Percentiles rank a stretch among this genome's conserved stretches.
Conservation (phyloP, 2,797 vertebrate genomes). For the Sitta carolinensis region DNA sequence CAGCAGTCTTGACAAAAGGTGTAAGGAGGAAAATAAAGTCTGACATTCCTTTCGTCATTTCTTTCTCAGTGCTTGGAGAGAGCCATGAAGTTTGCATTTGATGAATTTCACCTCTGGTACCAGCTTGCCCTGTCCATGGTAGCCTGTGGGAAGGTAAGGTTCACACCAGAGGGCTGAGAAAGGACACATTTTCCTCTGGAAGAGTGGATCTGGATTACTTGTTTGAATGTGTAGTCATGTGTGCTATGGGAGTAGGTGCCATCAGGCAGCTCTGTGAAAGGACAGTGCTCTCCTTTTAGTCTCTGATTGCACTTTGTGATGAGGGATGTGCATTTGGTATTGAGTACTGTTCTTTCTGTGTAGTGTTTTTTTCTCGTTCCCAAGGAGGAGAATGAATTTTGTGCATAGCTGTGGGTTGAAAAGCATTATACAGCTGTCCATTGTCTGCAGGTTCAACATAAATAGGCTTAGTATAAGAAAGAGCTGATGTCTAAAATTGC, state of each 20-base stretch:
- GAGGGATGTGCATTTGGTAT: fast-evolving
- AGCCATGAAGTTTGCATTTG: conserved; percentile 96
- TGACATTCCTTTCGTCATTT: not conserved
- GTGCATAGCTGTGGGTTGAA: not conserved
- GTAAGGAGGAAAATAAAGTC: not conserved
- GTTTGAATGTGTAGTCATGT: not conserved
- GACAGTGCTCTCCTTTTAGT: not conserved
- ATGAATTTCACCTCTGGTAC: conserved; percentile 98
- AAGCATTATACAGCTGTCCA: not conserved
- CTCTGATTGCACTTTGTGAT: not conserved
- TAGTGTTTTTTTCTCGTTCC: not conserved
- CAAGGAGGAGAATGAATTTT: not conserved
- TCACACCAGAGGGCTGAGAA: not conserved
- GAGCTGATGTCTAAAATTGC: not conserved
- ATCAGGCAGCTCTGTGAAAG: not conserved
- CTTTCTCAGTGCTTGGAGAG: conserved; percentile 90
- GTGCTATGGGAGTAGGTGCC: not conserved
- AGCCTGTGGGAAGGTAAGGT: conserved; percentile 94
- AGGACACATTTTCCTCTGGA: not conserved
- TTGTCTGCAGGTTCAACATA: not conserved
- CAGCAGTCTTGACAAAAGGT: not conserved
- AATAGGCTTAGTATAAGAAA: not conserved
- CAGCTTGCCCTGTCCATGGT: conserved; percentile 96
- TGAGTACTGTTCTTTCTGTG: not conserved
- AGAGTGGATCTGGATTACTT: not conserved